Conservation (phyloP, 2,113 vertebrate genomes). For the Motacilla tschutschensis region DNA sequence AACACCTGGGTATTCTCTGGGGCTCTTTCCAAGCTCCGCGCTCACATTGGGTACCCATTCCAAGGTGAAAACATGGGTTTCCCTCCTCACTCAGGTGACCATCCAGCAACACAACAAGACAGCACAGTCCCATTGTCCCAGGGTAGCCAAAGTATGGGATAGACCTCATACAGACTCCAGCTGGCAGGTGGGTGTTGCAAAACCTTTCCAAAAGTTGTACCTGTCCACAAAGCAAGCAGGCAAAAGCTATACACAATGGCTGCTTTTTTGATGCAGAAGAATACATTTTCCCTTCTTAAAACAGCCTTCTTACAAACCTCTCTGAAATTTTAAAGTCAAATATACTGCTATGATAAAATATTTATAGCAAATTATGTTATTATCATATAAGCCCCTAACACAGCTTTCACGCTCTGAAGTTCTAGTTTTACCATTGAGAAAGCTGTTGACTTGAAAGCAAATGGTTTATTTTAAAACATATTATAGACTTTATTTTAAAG, state of each 20-base stretch:
- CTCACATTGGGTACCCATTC: background rate
- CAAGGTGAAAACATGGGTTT: background rate
- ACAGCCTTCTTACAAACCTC: background rate
- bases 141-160: fast-evolving
- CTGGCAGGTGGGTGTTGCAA: background rate
- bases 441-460: background rate
- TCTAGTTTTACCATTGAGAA: background rate
- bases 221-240: background rate
- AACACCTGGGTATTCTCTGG: too few species aligned
- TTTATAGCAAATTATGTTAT: background rate
- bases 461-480: background rate
- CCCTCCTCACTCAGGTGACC: background rate
- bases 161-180: background rate
- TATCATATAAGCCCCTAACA: background rate
- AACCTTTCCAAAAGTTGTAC: background rate
- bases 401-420: background rate
- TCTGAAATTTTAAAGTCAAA: background rate
- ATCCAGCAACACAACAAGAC: background rate
- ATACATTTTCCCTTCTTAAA: background rate
- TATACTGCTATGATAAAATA: background rate
- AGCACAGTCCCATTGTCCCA: background rate
- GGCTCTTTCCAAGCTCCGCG: background rate
- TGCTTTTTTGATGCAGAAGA: background rate
- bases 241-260: background rate
- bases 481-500: background rate